Evolutionary conservation across 92 coral and sea anemone genomes (phyloP).

Genomic region (Umimayanthus chanpuru): DNA sequence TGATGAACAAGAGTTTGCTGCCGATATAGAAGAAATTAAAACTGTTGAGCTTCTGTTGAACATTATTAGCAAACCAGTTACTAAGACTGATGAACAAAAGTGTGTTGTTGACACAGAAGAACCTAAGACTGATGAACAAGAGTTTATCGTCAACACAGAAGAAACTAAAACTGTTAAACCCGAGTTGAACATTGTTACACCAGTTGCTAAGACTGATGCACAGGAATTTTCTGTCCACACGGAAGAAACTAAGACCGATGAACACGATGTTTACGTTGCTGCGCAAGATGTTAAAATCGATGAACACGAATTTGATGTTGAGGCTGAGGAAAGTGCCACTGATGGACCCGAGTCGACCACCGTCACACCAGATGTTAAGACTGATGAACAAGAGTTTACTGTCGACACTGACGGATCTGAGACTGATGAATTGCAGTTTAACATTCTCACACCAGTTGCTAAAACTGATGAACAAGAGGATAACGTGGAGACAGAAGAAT

Average conservation of each 20-base stretch:
- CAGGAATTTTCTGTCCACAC: background rate
- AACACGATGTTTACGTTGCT: no score
- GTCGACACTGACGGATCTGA: background rate
- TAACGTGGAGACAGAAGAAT: background rate
- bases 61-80: background rate
- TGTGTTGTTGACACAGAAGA: background rate
- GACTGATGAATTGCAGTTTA: background rate
- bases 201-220: background rate
- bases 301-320: no score
- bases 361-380: no score
- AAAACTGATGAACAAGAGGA: background rate
- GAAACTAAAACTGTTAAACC: background rate
- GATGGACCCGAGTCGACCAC: no score
- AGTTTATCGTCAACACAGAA: background rate
- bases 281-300: no score
- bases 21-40: background rate
- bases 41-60: background rate
- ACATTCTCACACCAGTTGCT: background rate
- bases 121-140: background rate
- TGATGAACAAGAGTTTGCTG: background rate
- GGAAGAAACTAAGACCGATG: no score
- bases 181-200: background rate
- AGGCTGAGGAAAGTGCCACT: no score
- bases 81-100: background rate
- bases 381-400: no score